phyloP scores from a whole-genome alignment of 2,113 vertebrate genomes.

The Circaetus gallicus region DNA sequence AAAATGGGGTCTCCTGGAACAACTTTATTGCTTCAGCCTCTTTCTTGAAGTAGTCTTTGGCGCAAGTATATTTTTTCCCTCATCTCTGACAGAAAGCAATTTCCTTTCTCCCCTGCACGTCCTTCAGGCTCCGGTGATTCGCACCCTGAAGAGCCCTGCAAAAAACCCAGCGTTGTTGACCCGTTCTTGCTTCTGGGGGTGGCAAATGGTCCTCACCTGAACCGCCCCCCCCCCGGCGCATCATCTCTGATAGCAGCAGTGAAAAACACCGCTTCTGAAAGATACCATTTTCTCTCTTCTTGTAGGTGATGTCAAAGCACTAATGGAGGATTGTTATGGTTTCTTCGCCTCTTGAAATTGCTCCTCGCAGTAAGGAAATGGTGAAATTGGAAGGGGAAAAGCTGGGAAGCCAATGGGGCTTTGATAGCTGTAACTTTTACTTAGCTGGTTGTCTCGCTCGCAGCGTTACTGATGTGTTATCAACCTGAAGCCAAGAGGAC shows the following conservation, averaged over 20 bases:
- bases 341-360: neutral
- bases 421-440: neutral
- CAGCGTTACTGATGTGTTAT: neutral
- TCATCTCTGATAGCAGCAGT: neutral
- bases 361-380: neutral
- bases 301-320: neutral
- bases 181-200: neutral
- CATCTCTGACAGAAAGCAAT: constrained; percentile 27
- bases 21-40: constrained; percentile 21
- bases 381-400: neutral
- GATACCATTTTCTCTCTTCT: neutral
- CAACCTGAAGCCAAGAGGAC: neutral
- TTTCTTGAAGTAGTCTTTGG: neutral
- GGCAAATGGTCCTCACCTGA: neutral
- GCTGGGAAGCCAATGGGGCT: neutral
- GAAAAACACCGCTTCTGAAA: fast-evolving
- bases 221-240: neutral
- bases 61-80: neutral
- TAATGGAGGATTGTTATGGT: neutral
- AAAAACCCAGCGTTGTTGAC: neutral
- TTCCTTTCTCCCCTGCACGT: neutral
- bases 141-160: neutral
- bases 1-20: constrained; percentile 24
- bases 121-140: constrained; percentile 2
- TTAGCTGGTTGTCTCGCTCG: neutral